These are phyloP conservation scores for Latheticus oryzae DNA, from an alignment of 2,888 invertebrate species.

Conservation along the genomic window DNA sequence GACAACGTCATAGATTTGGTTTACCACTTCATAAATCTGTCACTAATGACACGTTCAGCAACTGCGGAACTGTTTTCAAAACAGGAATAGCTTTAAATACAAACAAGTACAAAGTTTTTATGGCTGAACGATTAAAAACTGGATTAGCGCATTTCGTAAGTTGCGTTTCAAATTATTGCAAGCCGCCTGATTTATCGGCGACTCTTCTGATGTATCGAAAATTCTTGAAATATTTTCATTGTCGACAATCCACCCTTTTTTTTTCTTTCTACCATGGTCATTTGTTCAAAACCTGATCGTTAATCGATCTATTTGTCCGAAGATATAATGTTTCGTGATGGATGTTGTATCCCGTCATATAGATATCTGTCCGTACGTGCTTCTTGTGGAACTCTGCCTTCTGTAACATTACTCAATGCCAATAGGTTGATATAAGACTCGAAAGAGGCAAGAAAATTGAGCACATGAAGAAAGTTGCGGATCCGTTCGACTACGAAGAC, in stretches of 20 bases:
- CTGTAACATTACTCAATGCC: constrained; percentile 56
- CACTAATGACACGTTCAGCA: constrained; percentile 48
- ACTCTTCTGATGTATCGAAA: background rate
- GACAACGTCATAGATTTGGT: constrained; percentile 44
- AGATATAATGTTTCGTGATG: constrained; percentile 46
- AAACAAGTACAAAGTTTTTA: constrained; percentile 43
- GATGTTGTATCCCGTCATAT: constrained; percentile 43
- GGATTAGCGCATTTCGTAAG: constrained; percentile 46
- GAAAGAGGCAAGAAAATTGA: constrained; percentile 53
- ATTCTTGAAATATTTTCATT: constrained; percentile 2
- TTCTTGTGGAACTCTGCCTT: constrained; percentile 41
- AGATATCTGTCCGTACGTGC: constrained; percentile 34
- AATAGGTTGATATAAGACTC: constrained; percentile 41
- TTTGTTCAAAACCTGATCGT: constrained; percentile 28
- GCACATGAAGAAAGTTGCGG: constrained; percentile 55
- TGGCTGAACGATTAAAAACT: constrained; percentile 44
- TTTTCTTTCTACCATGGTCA: constrained; percentile 2
- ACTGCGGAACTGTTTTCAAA: constrained; percentile 49
- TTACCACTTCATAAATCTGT: constrained; percentile 59
- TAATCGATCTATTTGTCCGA: constrained; percentile 45
- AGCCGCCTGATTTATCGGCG: constrained; percentile 24
- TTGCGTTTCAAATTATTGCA: constrained; percentile 2
- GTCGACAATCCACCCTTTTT: background rate
- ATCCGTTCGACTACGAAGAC: constrained; percentile 49
- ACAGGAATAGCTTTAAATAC: constrained; percentile 43